Percentiles rank a stretch among this genome's conserved stretches.
phyloP scores from a whole-genome alignment of 2,797 vertebrate genomes.

The Knipowitschia caucasica region DNA sequence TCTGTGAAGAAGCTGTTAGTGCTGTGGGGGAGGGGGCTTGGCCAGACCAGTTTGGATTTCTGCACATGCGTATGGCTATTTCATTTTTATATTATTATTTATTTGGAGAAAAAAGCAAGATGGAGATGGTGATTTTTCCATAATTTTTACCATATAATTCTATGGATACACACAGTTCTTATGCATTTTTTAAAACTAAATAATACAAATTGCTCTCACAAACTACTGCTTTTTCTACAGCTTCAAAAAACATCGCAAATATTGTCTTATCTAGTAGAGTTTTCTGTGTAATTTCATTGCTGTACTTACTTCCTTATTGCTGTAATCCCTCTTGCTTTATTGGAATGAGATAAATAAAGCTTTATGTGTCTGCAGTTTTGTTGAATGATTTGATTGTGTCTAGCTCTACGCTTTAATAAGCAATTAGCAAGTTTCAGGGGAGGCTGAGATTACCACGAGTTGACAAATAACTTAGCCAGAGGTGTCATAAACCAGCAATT shows the following conservation, averaged over 20 bases:
- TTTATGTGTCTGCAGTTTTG: no score
- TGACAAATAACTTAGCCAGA: slow-evolving; percentile 33
- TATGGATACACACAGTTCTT: no score
- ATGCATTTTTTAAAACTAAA: no score
- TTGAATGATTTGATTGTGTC: slow-evolving; percentile 26
- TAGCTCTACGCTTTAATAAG: slow-evolving; percentile 61
- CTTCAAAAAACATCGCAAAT: no score
- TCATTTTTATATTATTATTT: no score
- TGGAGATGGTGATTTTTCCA: neutral
- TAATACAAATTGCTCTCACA: no score
- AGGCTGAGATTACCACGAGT: slow-evolving; percentile 43
- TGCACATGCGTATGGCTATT: slow-evolving; percentile 33
- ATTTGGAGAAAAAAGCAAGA: slow-evolving; percentile 19
- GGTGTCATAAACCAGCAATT: slow-evolving; percentile 69
- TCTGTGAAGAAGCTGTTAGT: slow-evolving; percentile 59
- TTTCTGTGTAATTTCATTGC: no score
- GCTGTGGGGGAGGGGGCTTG: slow-evolving; percentile 56
- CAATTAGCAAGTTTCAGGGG: slow-evolving; percentile 42
- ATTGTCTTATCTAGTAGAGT: no score
- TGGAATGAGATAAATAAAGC: no score
- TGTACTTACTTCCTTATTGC: no score
- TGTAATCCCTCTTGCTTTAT: no score
- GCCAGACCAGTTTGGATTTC: slow-evolving; percentile 50
- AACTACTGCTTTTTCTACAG: no score
- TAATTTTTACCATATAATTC: neutral